These are phyloP conservation scores for Calameuta pallipes DNA, from an alignment of 2,888 invertebrate species.

Conservation along the genomic window DNA sequence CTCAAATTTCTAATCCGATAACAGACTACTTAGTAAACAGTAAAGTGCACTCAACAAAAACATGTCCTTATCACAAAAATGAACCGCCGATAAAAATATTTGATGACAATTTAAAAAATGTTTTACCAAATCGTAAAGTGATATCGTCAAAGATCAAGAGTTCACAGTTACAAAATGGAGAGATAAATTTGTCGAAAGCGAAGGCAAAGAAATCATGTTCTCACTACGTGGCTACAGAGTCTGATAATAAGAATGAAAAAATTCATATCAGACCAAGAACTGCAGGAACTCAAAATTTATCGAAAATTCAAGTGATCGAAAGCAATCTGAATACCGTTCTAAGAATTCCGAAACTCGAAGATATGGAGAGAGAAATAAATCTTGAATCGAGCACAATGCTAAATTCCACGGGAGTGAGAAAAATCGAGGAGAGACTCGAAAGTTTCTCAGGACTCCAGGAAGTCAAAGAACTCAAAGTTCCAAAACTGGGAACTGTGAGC, in stretches of 20 bases:
- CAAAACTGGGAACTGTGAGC: slow-evolving; percentile 26
- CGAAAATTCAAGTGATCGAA: not conserved
- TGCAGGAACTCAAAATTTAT: not conserved
- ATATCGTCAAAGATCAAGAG: slow-evolving; percentile 5
- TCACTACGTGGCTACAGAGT: not conserved
- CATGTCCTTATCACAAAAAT: slow-evolving; percentile 35
- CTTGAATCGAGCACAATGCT: not conserved
- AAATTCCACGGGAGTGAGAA: not conserved
- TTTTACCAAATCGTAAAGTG: slow-evolving; percentile 25
- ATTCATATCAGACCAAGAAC: not conserved
- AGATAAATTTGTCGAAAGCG: not conserved
- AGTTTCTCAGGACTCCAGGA: not conserved
- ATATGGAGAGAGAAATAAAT: not conserved
- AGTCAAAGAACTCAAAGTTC: slow-evolving; percentile 19
- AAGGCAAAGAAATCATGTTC: not conserved
- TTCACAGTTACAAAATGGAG: not conserved
- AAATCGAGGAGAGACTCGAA: not conserved
- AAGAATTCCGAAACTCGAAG: slow-evolving; percentile 13
- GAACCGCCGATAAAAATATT: slow-evolving; percentile 26
- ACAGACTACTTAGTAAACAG: slow-evolving; percentile 31
- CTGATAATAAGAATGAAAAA: not conserved
- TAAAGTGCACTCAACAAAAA: slow-evolving; percentile 25
- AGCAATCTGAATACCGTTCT: slow-evolving; percentile 14
- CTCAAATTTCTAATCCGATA: slow-evolving; percentile 30
- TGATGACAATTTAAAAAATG: slow-evolving; percentile 33